Conservation (phyloP, 1,140 invertebrate species). For the Leptinotarsa defecta region DNA sequence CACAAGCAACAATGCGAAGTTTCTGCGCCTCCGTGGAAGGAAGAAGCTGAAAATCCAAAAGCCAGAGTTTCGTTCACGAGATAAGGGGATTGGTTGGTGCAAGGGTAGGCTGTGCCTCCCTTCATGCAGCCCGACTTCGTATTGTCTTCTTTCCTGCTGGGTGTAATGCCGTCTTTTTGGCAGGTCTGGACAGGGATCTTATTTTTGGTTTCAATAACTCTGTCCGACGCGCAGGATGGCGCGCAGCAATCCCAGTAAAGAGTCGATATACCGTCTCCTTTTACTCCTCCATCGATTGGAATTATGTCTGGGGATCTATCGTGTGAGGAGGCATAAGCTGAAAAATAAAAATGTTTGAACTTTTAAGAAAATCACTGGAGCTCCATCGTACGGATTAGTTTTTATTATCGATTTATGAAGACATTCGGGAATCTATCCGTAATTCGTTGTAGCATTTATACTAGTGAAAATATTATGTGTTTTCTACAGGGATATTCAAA, state of each 20-base stretch:
- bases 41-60: slow-evolving; percentile 34
- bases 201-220: too few species aligned
- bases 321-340: neutral
- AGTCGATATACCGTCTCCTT: slow-evolving; percentile 7
- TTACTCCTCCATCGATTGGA: neutral
- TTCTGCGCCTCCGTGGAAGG: slow-evolving; percentile 23
- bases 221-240: slow-evolving; percentile 15
- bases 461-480: too few species aligned
- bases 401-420: too few species aligned
- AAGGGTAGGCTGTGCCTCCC: slow-evolving; percentile 18
- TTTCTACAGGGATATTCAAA: too few species aligned
- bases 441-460: too few species aligned
- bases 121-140: slow-evolving; percentile 24
- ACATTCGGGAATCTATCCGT: too few species aligned
- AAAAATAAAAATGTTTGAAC: neutral
- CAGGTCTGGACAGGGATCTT: slow-evolving; percentile 17
- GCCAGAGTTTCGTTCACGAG: slow-evolving; percentile 30
- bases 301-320: neutral
- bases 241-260: slow-evolving; percentile 33
- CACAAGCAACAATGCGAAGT: slow-evolving; percentile 22
- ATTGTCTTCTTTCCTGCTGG: neutral
- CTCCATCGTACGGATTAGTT: too few species aligned
- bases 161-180: slow-evolving; percentile 29
- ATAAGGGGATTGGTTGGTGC: slow-evolving; percentile 31
- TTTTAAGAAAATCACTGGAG: too few species aligned